A percentile compares a stretch with the other conserved stretches of the same genome.
Conservation (phyloP, 92 coral and sea anemone species). For the Desmophyllum pertusum region DNA sequence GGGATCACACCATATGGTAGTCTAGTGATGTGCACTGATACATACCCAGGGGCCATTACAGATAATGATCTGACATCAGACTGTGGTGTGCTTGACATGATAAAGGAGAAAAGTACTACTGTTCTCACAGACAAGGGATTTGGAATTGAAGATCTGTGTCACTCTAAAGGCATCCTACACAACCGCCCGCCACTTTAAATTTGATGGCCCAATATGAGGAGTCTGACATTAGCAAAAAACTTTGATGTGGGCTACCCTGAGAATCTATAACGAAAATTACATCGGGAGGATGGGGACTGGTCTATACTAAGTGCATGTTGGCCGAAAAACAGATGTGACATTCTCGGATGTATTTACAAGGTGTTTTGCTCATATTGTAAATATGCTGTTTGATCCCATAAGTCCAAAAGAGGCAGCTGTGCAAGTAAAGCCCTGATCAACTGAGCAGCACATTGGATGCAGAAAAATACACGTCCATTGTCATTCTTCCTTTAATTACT, state of each 20-base stretch:
- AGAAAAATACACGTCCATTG: too few relatives aligned
- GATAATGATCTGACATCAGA: constrained; percentile 52
- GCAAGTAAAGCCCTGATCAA: too few relatives aligned
- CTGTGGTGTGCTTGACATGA: constrained; percentile 55
- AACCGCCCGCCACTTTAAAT: constrained; percentile 51
- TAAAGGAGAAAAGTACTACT: constrained; percentile 43
- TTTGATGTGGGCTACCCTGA: constrained; percentile 65
- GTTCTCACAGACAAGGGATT: constrained; percentile 40
- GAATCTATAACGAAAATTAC: constrained; percentile 62
- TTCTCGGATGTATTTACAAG: constrained; percentile 33
- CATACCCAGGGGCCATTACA: constrained; percentile 51
- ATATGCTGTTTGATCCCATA: constrained; percentile 46
- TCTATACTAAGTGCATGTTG: constrained; percentile 58
- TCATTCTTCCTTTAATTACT: too few relatives aligned
- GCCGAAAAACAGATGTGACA: constrained; percentile 47
- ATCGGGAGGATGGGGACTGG: constrained; percentile 60
- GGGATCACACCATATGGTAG: constrained; percentile 53
- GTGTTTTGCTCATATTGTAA: constrained; percentile 58
- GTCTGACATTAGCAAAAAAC: constrained; percentile 35
- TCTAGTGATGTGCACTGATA: constrained; percentile 53
- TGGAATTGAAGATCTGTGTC: neutral
- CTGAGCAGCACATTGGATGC: too few relatives aligned
- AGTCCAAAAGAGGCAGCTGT: neutral
- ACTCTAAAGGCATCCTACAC: constrained; percentile 43
- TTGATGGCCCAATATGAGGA: constrained; percentile 61